Conservation (phyloP, 2,113 vertebrate species). For the Miniopterus natalensis region DNA sequence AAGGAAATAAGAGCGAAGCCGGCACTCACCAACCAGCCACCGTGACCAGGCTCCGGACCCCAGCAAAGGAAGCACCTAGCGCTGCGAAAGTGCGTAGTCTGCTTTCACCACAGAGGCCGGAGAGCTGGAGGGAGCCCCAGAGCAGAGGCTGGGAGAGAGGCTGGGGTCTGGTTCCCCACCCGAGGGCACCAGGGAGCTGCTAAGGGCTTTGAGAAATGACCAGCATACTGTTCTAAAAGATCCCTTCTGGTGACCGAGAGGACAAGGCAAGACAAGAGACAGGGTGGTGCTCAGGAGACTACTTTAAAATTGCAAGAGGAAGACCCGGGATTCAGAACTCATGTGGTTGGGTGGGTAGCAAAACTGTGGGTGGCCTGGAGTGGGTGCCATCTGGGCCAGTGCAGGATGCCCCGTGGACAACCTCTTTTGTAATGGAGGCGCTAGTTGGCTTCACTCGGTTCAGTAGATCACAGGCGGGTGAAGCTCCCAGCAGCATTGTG, state of each 20-base stretch:
- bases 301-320: not conserved
- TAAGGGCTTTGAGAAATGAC: not conserved
- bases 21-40: fast-evolving
- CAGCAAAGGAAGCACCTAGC: not conserved
- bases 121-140: not conserved
- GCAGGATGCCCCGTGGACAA: not conserved
- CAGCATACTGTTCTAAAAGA: not conserved
- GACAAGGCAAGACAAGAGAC: not conserved
- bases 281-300: not conserved
- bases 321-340: not conserved
- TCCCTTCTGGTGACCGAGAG: not conserved
- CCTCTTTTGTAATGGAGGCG: not conserved
- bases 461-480: too few relatives aligned
- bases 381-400: too few relatives aligned
- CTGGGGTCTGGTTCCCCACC: not conserved
- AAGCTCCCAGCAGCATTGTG: not conserved
- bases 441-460: not conserved
- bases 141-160: not conserved
- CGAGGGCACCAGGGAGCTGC: not conserved
- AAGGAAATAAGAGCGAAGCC: not conserved
- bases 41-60: not conserved
- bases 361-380: too few relatives aligned
- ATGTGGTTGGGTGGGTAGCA: not conserved
- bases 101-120: not conserved
- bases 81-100: fast-evolving